Base-by-base conservation (phyloP, 2,888 invertebrate genomes). In the Thumatha senex region DNA sequence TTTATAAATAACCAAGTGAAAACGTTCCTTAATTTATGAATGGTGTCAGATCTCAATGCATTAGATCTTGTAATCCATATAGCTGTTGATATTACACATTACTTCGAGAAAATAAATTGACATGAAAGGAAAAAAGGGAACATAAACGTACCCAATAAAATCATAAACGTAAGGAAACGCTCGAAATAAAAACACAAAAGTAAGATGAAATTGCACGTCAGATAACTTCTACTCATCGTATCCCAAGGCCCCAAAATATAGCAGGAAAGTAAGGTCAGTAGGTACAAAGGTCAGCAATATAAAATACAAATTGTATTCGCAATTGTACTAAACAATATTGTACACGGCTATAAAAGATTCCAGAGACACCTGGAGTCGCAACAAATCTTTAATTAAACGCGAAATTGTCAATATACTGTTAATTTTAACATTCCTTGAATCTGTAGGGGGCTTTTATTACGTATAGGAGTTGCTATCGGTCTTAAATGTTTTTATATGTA, bases 381-480 rank as follows among this genome's bases (percentile, higher is more conserved):
- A 64, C 48, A 54, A 62, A 58, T 57, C 56, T 68, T 80, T 82
- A 82, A 82, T 81, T 80, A 82, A 82, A 80, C 70, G 72, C 66
- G 62, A 60, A 61, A 56, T 58, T 18, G 63, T 56, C 76, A 69
- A 78, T 76, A 77, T 67, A 79, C 73, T 77, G 80, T 78, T 79
- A 73, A 81, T 80, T 77, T 80, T 72, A 74, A 69, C 78, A 81
- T 81, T 81, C 80, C 76, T 43, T 61, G 63, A 66, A 72, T 72
- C 66, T 65, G 59, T 69, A 72, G 61, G 58, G 40, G 18, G 30
- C 24, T 8, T 9, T 13, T 51, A 74, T 73, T 75, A 68, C 65
- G 61, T 76, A 40, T 57, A 10, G 36, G 39, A 14, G 5, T 48
- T 34, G 31, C 13, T 44, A 44, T 48, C n/a, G 13, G 2, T 39